These are phyloP conservation scores for Perithous albicinctus DNA, from an alignment of 2,888 invertebrate genomes.

Conservation along the genomic window DNA sequence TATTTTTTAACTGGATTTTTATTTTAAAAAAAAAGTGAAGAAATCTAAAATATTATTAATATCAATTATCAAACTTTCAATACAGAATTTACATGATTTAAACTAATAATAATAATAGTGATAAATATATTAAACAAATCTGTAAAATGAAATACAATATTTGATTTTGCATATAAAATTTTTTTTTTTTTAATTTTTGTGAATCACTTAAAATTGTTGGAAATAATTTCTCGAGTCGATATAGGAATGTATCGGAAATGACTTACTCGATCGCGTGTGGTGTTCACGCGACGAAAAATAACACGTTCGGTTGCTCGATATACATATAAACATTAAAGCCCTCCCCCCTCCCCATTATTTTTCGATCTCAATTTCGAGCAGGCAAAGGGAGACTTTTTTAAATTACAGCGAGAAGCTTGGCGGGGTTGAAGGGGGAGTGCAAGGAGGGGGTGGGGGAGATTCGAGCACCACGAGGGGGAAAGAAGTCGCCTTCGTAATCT, in stretches of 20 bases:
- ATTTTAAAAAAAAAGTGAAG: no score
- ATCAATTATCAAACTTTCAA: no score
- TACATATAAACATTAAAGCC: constrained; percentile 73
- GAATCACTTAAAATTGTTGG: no score
- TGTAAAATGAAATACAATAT: no score
- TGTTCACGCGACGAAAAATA: constrained; percentile 62
- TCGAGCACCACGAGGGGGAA: constrained; percentile 47
- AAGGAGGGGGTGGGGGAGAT: constrained; percentile 35
- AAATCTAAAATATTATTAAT: no score
- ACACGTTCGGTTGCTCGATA: constrained; percentile 50
- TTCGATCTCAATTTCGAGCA: constrained; percentile 73
- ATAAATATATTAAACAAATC: no score
- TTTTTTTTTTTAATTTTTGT: no score
- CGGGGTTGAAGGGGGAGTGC: constrained; percentile 14
- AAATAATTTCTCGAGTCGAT: not conserved
- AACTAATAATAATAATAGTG: no score
- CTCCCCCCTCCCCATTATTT: constrained; percentile 74
- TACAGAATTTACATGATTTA: no score
- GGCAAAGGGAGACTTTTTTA: constrained; percentile 67
- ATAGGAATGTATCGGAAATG: constrained; percentile 45
- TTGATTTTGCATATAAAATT: no score
- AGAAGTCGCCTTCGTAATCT: constrained; percentile 74
- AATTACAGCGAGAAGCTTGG: constrained; percentile 69
- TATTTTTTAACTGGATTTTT: no score
- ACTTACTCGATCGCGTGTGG: constrained; percentile 66